Base-by-base conservation (phyloP, 1,140 invertebrate species). In the Thaumatotibia leucotreta region DNA sequence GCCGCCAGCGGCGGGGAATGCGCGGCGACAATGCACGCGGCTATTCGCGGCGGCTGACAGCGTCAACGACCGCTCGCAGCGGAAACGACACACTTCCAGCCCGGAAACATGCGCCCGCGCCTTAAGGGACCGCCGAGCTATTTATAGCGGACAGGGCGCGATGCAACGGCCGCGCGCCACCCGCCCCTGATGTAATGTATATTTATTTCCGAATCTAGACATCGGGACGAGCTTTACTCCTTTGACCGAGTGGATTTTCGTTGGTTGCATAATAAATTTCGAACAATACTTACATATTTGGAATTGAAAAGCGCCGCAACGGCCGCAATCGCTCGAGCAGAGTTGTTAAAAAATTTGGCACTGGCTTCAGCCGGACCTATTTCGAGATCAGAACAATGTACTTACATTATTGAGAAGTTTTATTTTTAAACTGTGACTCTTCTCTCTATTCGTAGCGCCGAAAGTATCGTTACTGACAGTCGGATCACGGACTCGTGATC, bases 41-140 rank as follows among this genome's bases (percentile, higher is more conserved):
- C 63, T 64, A 64, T 64, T 64, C 63, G 63, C 63, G 63, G 63
- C 63, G 63, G 33, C 33, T 64, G 33, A 49, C 63, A 35, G 82
- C 84, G 87, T 88, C 87, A 88, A 90, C 82, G 87, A 90, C 86
- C 88, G 82, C 83, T 76, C 76, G 80, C 83, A 75, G 75, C 86
- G 88, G 88, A 91, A 91, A 82, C 84, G 84, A 75, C 86, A 86
- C 82, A 89, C 86, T 90, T 88, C 86, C 86, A 89, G 83, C 83
- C 88, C 88, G 88, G 88, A 91, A 91, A 87, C 81, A 81, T 80
- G 78, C 83, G 78, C 83, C 80, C 75, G 82, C 82, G 87, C 85
- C 88, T 91, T 90, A 91, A 88, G 85, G 86, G 86, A 90, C 80
- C 74, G 83, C 75, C 24, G 76, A 75, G 63, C 84, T 89, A 89